Conservation (phyloP, 1,140 invertebrate genomes). For the Galleria mellonella region DNA sequence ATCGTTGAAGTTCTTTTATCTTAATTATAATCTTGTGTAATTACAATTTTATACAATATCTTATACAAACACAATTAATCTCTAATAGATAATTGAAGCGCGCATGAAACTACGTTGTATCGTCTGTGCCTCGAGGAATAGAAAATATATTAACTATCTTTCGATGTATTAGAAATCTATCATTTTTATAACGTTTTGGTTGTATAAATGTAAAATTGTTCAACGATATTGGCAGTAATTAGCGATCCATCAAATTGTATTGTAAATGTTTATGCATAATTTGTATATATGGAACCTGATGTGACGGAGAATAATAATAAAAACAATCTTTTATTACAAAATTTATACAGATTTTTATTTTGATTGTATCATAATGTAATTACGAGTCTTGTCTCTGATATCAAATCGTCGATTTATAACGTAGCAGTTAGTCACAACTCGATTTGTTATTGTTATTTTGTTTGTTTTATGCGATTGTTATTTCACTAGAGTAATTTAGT, state of each 20-base stretch:
- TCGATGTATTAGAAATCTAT: constrained; percentile 37
- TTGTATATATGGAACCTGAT: constrained; percentile 71
- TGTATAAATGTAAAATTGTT: constrained; percentile 54
- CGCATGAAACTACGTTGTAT: no score
- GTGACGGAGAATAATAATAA: constrained; percentile 61
- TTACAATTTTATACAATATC: no score
- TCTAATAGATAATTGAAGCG: no score
- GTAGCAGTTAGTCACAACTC: constrained; percentile 30
- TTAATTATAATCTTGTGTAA: no score
- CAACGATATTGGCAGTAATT: constrained; percentile 44
- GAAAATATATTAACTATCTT: constrained; percentile 24
- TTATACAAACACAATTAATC: no score
- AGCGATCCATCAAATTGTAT: constrained; percentile 50
- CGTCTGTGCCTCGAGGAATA: no score
- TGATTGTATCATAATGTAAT: constrained; percentile 17
- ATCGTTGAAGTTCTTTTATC: no score
- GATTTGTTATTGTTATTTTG: constrained; percentile 15
- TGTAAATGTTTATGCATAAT: constrained; percentile 69
- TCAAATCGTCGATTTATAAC: constrained; percentile 8
- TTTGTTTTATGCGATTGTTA: constrained; percentile 1
- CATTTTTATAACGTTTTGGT: constrained; percentile 62
- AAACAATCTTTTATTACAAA: constrained; percentile 71
- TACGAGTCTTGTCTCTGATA: constrained; percentile 65
- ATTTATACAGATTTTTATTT: constrained; percentile 58
- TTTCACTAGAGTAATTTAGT: constrained; percentile 1